Evolutionary conservation across 2,113 vertebrate genomes (phyloP).

Genomic region (Puntigrus tetrazona): DNA sequence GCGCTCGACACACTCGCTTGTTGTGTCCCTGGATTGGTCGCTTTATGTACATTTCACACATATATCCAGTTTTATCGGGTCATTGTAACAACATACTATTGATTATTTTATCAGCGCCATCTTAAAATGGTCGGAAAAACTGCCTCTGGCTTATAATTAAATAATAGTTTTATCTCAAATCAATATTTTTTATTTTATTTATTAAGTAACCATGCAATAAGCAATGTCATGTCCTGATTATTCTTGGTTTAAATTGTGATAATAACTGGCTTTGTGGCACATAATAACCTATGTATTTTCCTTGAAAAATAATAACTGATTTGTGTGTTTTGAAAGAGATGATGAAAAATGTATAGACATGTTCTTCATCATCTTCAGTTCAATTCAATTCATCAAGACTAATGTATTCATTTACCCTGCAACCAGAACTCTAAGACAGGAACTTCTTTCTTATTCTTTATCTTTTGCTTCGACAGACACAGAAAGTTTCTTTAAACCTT

Average conservation of each 20-base stretch:
- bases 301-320: neutral
- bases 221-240: neutral
- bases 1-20: neutral
- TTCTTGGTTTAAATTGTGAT: neutral
- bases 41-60: neutral
- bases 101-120: neutral
- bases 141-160: neutral
- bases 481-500: neutral
- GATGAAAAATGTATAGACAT: conserved; percentile 6
- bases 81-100: neutral
- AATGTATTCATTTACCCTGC: conserved; percentile 38
- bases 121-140: neutral
- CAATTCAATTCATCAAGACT: neutral
- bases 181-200: neutral
- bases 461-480: neutral
- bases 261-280: neutral
- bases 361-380: neutral
- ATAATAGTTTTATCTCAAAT: neutral
- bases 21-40: neutral
- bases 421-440: conserved; percentile 37
- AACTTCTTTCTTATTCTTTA: neutral
- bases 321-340: conserved; percentile 21
- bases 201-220: neutral
- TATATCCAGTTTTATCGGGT: neutral
- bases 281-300: neutral